Conservation (phyloP, 2,113 vertebrate species). For the Mesoclemmys tuberculata region DNA sequence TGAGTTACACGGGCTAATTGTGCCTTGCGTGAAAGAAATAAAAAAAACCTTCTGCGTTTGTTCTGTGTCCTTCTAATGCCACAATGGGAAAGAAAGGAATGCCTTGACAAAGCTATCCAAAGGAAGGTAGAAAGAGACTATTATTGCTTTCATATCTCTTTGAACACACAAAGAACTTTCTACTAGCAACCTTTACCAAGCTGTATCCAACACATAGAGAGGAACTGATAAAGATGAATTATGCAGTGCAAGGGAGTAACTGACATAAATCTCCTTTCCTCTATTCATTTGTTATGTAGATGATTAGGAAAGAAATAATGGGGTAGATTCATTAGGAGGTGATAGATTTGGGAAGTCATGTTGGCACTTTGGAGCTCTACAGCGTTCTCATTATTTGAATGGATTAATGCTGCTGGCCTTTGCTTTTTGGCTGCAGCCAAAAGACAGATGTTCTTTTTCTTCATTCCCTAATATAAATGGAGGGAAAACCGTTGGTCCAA, state of each 20-base stretch:
- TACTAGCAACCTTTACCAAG: conserved; percentile 6
- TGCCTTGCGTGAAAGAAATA: not conserved
- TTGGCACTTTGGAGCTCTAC: conserved; percentile 22
- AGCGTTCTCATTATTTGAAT: conserved; percentile 29
- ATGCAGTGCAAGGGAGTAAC: not conserved
- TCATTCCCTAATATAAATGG: not conserved
- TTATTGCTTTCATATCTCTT: not conserved
- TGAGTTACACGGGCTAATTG: not conserved
- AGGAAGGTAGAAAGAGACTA: not conserved
- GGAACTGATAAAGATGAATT: not conserved
- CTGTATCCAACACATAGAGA: not conserved
- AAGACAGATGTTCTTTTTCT: conserved; percentile 30
- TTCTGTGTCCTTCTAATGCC: not conserved
- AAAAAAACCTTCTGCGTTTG: not conserved
- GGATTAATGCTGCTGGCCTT: conserved; percentile 14
- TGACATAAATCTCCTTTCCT: conserved; percentile 20
- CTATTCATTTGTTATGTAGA: conserved; percentile 32
- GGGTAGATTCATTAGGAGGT: conserved; percentile 47
- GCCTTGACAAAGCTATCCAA: not conserved
- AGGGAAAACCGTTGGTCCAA: not conserved
- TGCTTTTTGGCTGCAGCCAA: conserved; percentile 5
- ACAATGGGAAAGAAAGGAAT: not conserved
- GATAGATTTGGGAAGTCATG: conserved; percentile 12
- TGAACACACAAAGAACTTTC: not conserved
- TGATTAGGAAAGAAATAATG: conserved; percentile 45